A percentile compares a stretch with the other conserved stretches of the same genome.
phyloP scores from a whole-genome alignment of 2,113 vertebrate species.

The Thymallus thymallus region DNA sequence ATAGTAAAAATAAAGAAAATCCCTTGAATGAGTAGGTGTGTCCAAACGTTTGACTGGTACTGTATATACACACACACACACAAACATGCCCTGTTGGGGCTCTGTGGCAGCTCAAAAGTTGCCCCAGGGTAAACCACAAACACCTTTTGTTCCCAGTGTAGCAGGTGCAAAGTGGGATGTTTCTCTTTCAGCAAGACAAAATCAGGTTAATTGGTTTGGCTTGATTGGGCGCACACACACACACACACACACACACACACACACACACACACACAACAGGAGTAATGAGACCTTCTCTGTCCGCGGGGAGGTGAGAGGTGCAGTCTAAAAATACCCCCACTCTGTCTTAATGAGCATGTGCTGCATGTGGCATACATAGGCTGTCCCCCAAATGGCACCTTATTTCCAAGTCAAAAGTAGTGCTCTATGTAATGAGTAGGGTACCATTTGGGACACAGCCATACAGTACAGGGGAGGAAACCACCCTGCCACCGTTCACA shows the following conservation, averaged over 20 bases:
- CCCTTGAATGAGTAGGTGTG: no score
- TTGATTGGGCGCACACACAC: neutral
- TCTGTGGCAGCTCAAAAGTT: neutral
- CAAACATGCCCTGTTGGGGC: no score
- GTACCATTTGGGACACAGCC: no score
- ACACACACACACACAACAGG: neutral
- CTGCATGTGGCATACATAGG: neutral
- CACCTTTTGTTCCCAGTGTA: conserved; percentile 19
- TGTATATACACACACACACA: no score
- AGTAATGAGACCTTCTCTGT: neutral
- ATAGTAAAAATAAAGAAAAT: no score
- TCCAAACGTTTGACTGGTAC: no score
- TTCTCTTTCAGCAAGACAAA: conserved; percentile 16
- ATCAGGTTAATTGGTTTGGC: conserved; percentile 4
- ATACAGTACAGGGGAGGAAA: no score
- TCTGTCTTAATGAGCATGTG: neutral
- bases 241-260: no score
- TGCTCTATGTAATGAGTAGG: no score
- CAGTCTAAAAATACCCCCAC: neutral
- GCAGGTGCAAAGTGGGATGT: conserved; percentile 25
- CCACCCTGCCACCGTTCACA: no score
- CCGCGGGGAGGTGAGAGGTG: neutral
- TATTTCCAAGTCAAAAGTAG: no score
- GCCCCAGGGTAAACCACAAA: conserved; percentile 3
- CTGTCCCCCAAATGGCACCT: no score